Evolutionary conservation across 2,113 vertebrate genomes (phyloP).

Genomic region (Xerus inauris): DNA sequence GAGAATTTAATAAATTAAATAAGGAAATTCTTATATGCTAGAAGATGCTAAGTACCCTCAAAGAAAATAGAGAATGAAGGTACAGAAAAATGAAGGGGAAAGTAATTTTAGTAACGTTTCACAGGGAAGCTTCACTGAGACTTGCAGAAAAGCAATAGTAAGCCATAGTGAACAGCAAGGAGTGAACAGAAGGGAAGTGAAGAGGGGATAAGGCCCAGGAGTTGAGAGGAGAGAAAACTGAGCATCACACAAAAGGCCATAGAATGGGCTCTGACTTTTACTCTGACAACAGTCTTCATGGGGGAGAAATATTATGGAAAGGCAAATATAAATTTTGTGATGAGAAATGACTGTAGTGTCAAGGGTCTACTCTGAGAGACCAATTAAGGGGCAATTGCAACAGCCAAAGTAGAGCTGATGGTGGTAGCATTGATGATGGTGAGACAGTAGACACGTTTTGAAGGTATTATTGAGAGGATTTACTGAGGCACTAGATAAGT

Average conservation of each 20-base stretch:
- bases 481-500: background rate
- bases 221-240: accelerated
- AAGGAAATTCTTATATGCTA: background rate
- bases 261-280: too few species aligned
- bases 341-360: background rate
- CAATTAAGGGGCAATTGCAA: background rate
- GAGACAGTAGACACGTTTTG: background rate
- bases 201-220: background rate
- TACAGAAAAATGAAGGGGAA: background rate
- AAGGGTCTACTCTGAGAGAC: too few species aligned
- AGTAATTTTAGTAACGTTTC: background rate
- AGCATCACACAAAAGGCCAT: accelerated
- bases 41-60: background rate
- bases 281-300: background rate
- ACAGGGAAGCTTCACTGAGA: background rate
- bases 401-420: background rate
- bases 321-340: background rate
- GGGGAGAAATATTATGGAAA: background rate
- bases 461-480: background rate
- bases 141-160: background rate
- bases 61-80: background rate
- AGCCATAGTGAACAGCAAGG: background rate
- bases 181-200: background rate
- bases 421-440: too few species aligned
- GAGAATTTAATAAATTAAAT: background rate